Evolutionary conservation across 2,888 invertebrate species (phyloP), one percentile per base, ranked within the genome.

Genomic region (Hecatera dysodea): DNA sequence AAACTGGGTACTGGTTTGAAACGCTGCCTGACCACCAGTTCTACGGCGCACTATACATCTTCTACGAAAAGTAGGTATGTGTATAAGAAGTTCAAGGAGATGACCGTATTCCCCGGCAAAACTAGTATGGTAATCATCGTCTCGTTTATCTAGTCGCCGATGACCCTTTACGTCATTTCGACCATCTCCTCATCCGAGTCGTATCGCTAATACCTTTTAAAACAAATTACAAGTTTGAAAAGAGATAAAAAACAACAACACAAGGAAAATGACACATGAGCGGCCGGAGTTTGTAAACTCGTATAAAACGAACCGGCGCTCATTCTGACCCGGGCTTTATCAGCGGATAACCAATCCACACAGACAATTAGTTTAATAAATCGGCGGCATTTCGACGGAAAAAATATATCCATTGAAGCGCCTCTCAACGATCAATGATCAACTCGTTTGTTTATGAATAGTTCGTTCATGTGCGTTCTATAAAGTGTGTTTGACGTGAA

Each of bases 51-150:
- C 33, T 11, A 52, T 53, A 48, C 15, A 60, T n/a, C 27, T 50
- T 66, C 22, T 53, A 36, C 48, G 44, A 72, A 72, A 75, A 53
- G 65, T 66, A 73, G 66, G 64, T 66, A 72, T 50, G 55, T 33
- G 39, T 72, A 9, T 53, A 60, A 39, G 46, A 69, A 63, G 36
- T 69, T 57, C 67, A 71, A 67, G 64, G 57, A 67, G 55, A 70
- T 73, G 70, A 61, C 42, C 74, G 80, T 84, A 81, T 88, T 89
- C 89, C 81, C 88, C 83, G 79, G 84, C 75, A 65, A 68, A 87
- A 87, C 89, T 83, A 83, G 88, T 89, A 87, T 86, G 84, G 60
- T 85, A 87, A 87, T 85, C 72, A 81, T 74, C 59, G 74, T 66
- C 76, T 86, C 69, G 77, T 81, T 85, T 85, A 85, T 83, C 86